Evolutionary conservation across 2,888 invertebrate genomes (phyloP).

Genomic region (Pinctada fucata): DNA sequence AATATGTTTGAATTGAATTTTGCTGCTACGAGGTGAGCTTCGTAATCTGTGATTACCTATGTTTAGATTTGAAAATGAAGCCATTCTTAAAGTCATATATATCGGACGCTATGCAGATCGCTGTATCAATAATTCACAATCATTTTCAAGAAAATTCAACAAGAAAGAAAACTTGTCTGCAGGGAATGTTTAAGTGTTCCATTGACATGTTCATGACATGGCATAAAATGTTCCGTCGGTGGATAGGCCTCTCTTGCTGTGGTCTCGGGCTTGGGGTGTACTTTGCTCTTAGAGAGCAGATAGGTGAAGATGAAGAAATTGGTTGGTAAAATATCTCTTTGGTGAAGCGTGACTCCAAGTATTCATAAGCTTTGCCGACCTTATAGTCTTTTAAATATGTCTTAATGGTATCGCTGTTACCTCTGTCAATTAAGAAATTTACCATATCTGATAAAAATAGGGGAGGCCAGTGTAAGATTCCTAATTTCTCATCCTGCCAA

Average conservation of each 20-base stretch:
- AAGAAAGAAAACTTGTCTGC: too few species aligned
- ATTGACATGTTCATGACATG: too few species aligned
- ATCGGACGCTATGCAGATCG: too few species aligned
- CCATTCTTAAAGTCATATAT: too few species aligned
- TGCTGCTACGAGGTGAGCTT: too few species aligned
- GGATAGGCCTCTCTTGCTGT: not conserved
- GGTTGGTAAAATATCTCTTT: conserved; percentile 13
- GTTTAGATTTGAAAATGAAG: too few species aligned
- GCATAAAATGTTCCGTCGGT: too few species aligned
- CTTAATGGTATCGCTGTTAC: conserved; percentile 5
- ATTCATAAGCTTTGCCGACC: conserved; percentile 11
- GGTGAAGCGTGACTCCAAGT: conserved; percentile 1
- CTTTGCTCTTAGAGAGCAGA: conserved; percentile 1
- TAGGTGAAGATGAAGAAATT: not conserved
- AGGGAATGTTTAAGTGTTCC: too few species aligned
- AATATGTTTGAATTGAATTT: too few species aligned
- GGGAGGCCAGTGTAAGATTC: conserved; percentile 9
- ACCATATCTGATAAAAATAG: conserved; percentile 3
- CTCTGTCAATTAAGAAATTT: conserved; percentile 2
- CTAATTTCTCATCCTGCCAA: conserved; percentile 10
- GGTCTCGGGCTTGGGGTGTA: conserved; percentile 10
- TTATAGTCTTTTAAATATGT: conserved; percentile 7
- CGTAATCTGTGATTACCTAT: too few species aligned
- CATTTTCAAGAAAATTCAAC: too few species aligned
- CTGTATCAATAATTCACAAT: too few species aligned